Base-by-base conservation (phyloP, 2,113 vertebrate genomes). In the Scomber japonicus region DNA sequence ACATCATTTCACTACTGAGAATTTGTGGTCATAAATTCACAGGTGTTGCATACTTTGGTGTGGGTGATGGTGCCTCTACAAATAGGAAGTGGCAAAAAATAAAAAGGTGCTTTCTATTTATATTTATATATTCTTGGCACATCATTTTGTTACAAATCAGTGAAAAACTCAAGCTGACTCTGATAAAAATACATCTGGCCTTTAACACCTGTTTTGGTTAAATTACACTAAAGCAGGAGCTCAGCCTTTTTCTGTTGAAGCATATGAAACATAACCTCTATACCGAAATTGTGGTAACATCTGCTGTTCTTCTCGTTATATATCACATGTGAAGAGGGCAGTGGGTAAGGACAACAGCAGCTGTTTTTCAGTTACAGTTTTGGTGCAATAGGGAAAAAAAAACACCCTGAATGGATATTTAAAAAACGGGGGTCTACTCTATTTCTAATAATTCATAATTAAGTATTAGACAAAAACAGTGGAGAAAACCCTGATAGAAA, bases 351-450 rank as follows among this genome's bases (percentile, higher is more conserved):
- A 19, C 63, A 46, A 46, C 11, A 72, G 5, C 92, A 91, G 81
- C 79, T 91, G 92, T 74, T 80, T 93, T 64, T 91, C 90, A 67
- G 87, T 90, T 88, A 24, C 77, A 75, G 64, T 89, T 87, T 81
- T 82, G 51, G 3, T 53, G 16, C 30, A 14, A 35, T 0, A 40
- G 4, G 62, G 53, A 24, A 63, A 81, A 76, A 77, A 21, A 27
- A 27, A 27, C 11, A 74, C 77, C 50, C n/a, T 53, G 30, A 55
- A 40, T 0, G 3, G 24, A 6, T 6, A 19, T 27, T 27, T 27
- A 1, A 57, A 51, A 17, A 63, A 51, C 3, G 24, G 24, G 15
- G n/a, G 5, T 5, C n/a, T 9, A 17, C 7, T 55, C 14, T 35
- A 4, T 6, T 54, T 13, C 7, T 35, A 3, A 46, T 10, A 15